Evolutionary conservation across 2,888 invertebrate species (phyloP), one percentile per base, ranked within the genome.

Genomic region (Alviniconcha strummeri): DNA sequence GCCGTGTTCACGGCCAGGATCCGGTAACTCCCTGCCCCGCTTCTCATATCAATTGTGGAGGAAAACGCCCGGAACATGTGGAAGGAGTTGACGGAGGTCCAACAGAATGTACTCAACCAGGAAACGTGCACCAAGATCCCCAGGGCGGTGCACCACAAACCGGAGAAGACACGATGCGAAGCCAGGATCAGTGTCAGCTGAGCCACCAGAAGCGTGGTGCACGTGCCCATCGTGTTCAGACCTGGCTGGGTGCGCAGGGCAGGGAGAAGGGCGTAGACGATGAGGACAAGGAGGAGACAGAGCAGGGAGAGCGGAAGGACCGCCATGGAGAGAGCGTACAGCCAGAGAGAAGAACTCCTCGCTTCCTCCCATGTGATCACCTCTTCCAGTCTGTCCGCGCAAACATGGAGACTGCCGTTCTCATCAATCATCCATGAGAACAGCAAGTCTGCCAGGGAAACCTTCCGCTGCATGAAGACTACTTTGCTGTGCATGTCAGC

Each of bases 31-130:
- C 72, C 11, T 5, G 9, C 15, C 69, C 15, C 15, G 52, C 3
- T 2, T n/a, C 7, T 6, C 7, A 17, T 17, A 17, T 52, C 13
- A 9, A 7, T 52, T 1, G 17, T 80, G 55, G 80, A 60, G 19
- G 80, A 71, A 69, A 88, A 88, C 4, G 86, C 86, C 0, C 87
- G 83, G 84, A 82, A 86, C 88, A 89, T 88, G 72, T 88, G 88
- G 52, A 86, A 87, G 15, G 88, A 87, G 67, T 86, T 89, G 15
- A 87, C 83, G n/a, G 83, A 80, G 80, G 86, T 87, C 88, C 89
- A 89, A 9, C 81, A 76, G 54, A 87, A 81, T 4, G 85, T 80
- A 2, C 83, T 74, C 64, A 89, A 69, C 88, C 88, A 89, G 52
- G 83, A 81, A n/a, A 83, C 85, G 80, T 89, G 89, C 13, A 87